Evolutionary conservation across 1,140 invertebrate genomes (phyloP), one percentile per base, ranked within the genome.

Genomic region (Zaprionus vittiger): DNA sequence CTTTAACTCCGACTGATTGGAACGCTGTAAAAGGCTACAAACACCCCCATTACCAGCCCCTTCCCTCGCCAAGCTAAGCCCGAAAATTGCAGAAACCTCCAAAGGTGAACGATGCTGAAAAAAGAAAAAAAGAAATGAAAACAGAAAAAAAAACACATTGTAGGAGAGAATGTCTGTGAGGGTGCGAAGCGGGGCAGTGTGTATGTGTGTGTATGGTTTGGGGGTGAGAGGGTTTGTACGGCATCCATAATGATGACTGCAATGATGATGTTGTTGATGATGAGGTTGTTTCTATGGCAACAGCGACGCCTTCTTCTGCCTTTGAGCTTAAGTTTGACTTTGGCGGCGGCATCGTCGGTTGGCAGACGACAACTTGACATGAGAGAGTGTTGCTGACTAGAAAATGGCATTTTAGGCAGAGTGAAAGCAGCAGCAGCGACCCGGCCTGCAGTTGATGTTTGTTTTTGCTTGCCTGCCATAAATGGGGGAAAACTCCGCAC

Each of bases 341-440:
- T 73, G 57, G 24, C 44, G 37, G 20, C 60, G 28, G 28, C 20
- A 49, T 24, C 41, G 60, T 20, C 63, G 38, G 1, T 54, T 55
- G 70, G 67, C 54, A 78, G 68, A 87, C 80, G 83, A 87, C 80
- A 89, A 79, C 63, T 90, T 89, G 84, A 89, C 81, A 77, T 63
- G 81, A 87, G 79, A 83, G 79, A 79, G 79, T 73, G 65, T 80
- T 81, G 84, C 77, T 83, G 83, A 78, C 83, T 87, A 80, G 77
- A 83, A 87, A 73, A 83, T 79, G 84, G 70, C 70, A 78, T 80
- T 77, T 80, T 68, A 37, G 74, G 74, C 75, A 68, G 80, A 82
- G 83, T 80, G 83, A 87, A 87, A 79, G 84, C 80, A 47, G 55
- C 49, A 63, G 20, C 37, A 38, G 22, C 22, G 31, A 24, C 44